Evolutionary conservation across 2,797 vertebrate species (phyloP), one percentile per base, ranked within the genome.

Genomic region (Halcyon badia): DNA sequence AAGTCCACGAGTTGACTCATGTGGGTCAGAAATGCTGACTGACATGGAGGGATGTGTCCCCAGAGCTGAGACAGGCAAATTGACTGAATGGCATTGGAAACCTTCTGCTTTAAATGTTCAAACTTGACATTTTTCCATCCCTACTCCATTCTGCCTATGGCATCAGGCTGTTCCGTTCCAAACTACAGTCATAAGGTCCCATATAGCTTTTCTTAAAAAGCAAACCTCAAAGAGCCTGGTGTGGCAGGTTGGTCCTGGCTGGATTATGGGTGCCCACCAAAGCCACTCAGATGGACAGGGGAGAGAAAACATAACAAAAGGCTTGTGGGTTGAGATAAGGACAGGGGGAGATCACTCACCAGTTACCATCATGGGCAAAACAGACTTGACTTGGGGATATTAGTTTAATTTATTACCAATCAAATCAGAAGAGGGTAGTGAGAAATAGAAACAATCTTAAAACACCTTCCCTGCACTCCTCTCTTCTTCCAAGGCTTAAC

Each of bases 11-110:
- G 11, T 2, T 68, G 58, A 37, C 31, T 54, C 11, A 2, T 5
- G 28, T 21, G 37, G 41, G 13, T 44, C 54, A 82, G 58, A 64
- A 66, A 44, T 11, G 20, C 22, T 77, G 65, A 18, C 18, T 56
- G 78, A 13, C 0, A 0, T 10, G 21, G 30, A 70, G 7, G 31
- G 3, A 16, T 54, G 13, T 4, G 9, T 73, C 56, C 60, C 58
- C 14, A 49, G 78, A 75, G 17, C 10, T 7, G 46, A 66, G 35
- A 61, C 9, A 8, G 0, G 0, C 24, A 28, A n/a, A 70, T 26
- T 24, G n/a, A 71, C 35, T 1, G 33, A 39, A 54, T 3, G n/a
- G 21, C 19, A 19, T 5, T 54, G 46, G 54, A 87, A 82, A 76
- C 2, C 2, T 15, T 16, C 17, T 14, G 35, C 33, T 94, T 71